Conservation (phyloP, 2,888 invertebrate genomes). For the Therioaphis trifolii region DNA sequence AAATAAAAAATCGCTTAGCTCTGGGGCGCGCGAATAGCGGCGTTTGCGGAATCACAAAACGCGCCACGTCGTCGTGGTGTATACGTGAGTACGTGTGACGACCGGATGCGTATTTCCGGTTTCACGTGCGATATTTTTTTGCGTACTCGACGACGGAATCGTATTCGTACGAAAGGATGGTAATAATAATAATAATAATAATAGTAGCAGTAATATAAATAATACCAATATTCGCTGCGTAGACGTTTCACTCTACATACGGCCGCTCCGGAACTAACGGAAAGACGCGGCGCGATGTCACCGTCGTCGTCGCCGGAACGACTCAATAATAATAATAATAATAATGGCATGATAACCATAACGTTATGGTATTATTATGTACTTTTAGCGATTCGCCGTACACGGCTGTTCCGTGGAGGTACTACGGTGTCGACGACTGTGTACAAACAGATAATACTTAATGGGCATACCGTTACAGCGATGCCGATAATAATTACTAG, state of each 20-base stretch:
- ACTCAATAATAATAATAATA: too few species aligned
- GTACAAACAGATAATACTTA: not conserved
- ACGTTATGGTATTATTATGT: too few species aligned
- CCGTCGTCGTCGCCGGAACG: not conserved
- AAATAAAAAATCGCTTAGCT: too few species aligned
- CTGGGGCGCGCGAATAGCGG: too few species aligned
- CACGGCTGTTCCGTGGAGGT: not conserved
- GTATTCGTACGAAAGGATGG: too few species aligned
- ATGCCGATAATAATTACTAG: conserved; percentile 18
- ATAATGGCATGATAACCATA: too few species aligned
- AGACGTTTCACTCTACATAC: not conserved
- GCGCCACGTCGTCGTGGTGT: too few species aligned
- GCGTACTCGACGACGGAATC: too few species aligned
- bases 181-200: too few species aligned
- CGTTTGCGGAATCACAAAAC: too few species aligned
- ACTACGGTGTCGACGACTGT: not conserved
- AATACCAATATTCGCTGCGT: not conserved
- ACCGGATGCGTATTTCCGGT: conserved; percentile 9
- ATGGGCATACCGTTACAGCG: conserved; percentile 7
- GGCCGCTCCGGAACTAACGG: not conserved
- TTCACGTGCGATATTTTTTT: not conserved
- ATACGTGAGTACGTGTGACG: not conserved
- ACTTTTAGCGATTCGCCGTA: not conserved
- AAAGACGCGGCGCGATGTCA: not conserved
- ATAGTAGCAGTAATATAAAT: too few species aligned